Evolutionary conservation across 2,113 vertebrate genomes (phyloP).

Genomic region (Cnemophilus loriae): DNA sequence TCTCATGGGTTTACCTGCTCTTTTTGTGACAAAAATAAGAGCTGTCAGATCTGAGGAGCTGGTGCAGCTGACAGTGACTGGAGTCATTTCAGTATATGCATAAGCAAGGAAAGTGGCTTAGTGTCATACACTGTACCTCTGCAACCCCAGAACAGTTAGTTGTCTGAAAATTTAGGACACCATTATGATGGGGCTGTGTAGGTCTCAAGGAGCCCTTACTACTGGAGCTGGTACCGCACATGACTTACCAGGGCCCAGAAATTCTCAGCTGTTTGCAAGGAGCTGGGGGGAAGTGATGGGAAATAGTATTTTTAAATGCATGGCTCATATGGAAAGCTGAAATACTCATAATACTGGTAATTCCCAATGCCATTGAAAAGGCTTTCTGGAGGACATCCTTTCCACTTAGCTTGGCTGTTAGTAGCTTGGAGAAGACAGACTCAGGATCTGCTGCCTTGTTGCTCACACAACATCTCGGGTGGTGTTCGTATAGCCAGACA

Average conservation of each 20-base stretch:
- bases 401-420: neutral
- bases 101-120: neutral
- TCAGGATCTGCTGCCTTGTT: neutral
- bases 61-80: neutral
- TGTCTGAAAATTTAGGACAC: neutral
- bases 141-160: neutral
- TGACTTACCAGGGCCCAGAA: neutral
- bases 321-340: neutral
- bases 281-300: accelerated
- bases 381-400: neutral
- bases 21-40: neutral
- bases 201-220: neutral
- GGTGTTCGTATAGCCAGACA: accelerated
- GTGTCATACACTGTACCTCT: neutral
- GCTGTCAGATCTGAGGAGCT: neutral
- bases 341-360: neutral
- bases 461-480: accelerated
- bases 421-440: neutral
- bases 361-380: neutral
- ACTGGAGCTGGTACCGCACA: neutral
- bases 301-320: neutral
- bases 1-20: neutral
- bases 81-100: neutral
- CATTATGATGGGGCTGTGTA: neutral
- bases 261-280: too few species aligned